Evolutionary conservation across 2,113 vertebrate genomes (phyloP).

Genomic region (Halichoerus grypus): DNA sequence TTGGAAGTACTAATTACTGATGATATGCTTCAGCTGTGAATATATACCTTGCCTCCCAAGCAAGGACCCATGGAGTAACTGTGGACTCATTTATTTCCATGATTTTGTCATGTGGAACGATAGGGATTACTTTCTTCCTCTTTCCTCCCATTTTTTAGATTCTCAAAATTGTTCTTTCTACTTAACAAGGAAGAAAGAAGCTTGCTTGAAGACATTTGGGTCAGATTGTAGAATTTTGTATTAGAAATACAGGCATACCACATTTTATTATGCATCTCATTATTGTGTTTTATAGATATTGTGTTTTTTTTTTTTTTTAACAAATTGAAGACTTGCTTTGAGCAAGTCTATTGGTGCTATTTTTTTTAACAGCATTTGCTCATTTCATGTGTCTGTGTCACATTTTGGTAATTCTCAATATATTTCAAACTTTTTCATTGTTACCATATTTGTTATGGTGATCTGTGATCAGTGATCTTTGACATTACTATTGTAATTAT

Average conservation of each 20-base stretch:
- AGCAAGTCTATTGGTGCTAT: background rate
- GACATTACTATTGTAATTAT: background rate
- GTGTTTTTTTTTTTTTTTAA: background rate
- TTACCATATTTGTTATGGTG: background rate
- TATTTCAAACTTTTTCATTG: background rate
- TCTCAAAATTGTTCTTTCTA: conserved; percentile 26
- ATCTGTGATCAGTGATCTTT: background rate
- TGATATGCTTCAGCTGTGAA: background rate
- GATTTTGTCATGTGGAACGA: background rate
- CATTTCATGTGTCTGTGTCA: background rate
- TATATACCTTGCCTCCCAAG: background rate
- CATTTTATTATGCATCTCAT: background rate
- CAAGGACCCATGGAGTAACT: background rate
- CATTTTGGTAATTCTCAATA: background rate
- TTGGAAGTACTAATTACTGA: background rate
- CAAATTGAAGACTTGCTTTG: background rate
- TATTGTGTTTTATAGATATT: background rate
- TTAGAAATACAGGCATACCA: background rate
- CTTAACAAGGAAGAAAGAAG: background rate
- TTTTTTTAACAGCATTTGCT: background rate
- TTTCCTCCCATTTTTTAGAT: background rate
- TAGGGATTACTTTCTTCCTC: background rate
- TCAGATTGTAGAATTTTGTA: background rate
- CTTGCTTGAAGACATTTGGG: background rate
- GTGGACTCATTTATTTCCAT: background rate